Base-by-base conservation (phyloP, 64 coral and sea anemone species). In the Orbicella faveolata region DNA sequence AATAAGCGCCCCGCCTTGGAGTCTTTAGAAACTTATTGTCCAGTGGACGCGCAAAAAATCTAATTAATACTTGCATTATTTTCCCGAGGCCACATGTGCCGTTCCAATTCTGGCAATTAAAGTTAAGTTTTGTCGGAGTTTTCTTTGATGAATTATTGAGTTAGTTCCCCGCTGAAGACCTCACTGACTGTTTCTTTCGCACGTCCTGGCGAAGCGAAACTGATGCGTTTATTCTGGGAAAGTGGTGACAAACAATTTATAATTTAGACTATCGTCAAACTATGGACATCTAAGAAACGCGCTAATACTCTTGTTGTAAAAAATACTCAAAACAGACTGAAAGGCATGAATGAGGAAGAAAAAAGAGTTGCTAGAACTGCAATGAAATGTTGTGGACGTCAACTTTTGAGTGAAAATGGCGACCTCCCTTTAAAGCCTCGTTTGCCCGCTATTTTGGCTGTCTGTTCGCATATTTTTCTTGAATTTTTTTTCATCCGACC, bases 111-210 rank as follows among this genome's bases (percentile, higher is more conserved):
- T 59, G 23, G 82, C 41, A 85, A 85, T 68, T 17, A 26, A 23
- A 52, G 63, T 73, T 44, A 72, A n/a, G 23, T 52, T 52, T 85
- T 52, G 65, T 68, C 66, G 82, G 82, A 52, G 64, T 30, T 30
- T 70, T 70, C 64, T 85, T 85, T 85, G 82, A 85, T 85, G 65
- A 72, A 85, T 85, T 72, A 73, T 85, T 85, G 65, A 85, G 65
- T 85, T 25, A 37, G 65, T 85, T 26, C 36, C 82, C 82, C n/a
- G 82, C 82, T 73, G 82, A 6, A 85, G 37, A 16, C 36, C 19
- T 73, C 12, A 36, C 34, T 68, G 14, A 83, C 61, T 34, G 13
- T 21, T 36, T 17, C 9, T 17, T 65, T 41, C 18, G 26, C 80
- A 67, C 35, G 61, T 83, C 62, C 34, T 83, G 20, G 20, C 20